Evolutionary conservation across 2,888 invertebrate species (phyloP).

Genomic region (Lampropteryx suffumata): DNA sequence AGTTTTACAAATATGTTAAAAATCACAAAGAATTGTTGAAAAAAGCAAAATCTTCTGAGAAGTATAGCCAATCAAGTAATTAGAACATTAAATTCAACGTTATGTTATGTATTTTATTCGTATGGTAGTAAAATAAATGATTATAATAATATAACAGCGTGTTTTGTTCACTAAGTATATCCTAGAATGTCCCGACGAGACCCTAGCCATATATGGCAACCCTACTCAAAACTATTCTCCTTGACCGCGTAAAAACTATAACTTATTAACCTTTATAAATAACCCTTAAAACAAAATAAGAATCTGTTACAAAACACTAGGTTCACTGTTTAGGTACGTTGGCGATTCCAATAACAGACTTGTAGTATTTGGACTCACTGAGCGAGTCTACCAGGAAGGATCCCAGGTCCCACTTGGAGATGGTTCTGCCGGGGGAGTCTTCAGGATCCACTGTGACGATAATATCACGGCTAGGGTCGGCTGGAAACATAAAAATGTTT

Average conservation of each 20-base stretch:
- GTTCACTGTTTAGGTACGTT: constrained; percentile 46
- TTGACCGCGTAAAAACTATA: too few relatives aligned
- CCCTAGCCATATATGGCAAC: not conserved
- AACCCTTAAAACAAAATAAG: not conserved
- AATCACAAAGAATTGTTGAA: not conserved
- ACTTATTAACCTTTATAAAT: too few relatives aligned
- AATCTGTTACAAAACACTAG: not conserved
- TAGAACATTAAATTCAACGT: not conserved
- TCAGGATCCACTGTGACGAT: constrained; percentile 84
- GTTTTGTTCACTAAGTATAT: constrained; percentile 4
- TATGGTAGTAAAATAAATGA: constrained; percentile 3
- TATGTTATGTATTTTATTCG: too few relatives aligned
- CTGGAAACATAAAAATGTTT: constrained; percentile 55
- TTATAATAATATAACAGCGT: constrained; percentile 1
- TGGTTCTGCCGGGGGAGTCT: constrained; percentile 85
- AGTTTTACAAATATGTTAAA: constrained; percentile 26
- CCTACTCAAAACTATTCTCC: too few relatives aligned
- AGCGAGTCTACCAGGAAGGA: constrained; percentile 89
- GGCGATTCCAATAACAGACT: constrained; percentile 62
- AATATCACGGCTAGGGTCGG: constrained; percentile 83
- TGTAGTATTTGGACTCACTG: constrained; percentile 86
- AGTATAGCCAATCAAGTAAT: not conserved
- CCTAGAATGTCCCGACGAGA: constrained; percentile 5
- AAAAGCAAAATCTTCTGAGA: not conserved
- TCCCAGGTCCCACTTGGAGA: constrained; percentile 91